Evolutionary conservation across 2,888 invertebrate species (phyloP), one percentile per base, ranked within the genome.

Genomic region (Eristalinus sepulchralis): DNA sequence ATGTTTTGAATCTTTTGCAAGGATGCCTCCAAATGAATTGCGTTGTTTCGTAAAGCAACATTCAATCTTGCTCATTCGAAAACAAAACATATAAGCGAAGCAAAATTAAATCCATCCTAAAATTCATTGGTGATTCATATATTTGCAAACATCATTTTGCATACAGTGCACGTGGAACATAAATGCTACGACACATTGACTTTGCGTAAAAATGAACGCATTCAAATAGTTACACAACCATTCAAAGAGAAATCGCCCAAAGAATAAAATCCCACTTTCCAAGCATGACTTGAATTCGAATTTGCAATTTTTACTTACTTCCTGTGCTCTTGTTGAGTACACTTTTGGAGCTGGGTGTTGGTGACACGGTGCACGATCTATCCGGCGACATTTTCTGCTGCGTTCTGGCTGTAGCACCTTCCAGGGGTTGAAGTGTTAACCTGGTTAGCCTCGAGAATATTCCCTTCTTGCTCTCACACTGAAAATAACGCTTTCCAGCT

Each of bases 381-480:
- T 92, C 91, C 34, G 91, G 92, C 10, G 92, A 92, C 67, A 87
- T 77, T 82, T 91, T 92, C 47, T 89, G 88, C 70, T 90, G 64
- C 3, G 90, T 90, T 62, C 90, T 91, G 24, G 91, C 90, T 67
- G 90, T 90, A 82, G 94, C 94, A 73, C 94, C 94, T 33, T 94
- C 91, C 68, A 97, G 91, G 8, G 97, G 96, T 72, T 94, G 93
- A 88, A 96, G 94, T 3, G 97, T 97, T 66, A 98, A 94, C 84
- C 98, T 96, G 53, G 97, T 97, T 78, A 98, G 94, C 24, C 97
- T 95, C 33, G 97, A 98, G 93, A 99, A 99, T 20, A 99, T 96
- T n/a, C 99, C 99, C 81, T 96, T 96, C 90, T 97, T 96, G 27
- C 97, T 95, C 90, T 97, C 96, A 91, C 99, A 99, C 92, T 98